Conservation (phyloP, 2,113 vertebrate species). For the Channa maculata region DNA sequence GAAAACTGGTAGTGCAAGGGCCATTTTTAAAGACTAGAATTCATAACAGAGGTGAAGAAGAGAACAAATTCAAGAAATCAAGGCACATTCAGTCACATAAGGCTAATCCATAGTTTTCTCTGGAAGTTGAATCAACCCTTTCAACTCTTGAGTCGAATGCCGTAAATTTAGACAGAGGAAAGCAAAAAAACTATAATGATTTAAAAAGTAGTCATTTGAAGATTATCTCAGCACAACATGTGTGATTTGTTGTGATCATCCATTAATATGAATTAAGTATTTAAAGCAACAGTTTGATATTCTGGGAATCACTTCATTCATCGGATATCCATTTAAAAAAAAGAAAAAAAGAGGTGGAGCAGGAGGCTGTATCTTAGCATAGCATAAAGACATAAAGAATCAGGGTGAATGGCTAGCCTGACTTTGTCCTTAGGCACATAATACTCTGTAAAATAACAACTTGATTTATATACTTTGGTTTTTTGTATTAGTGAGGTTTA, state of each 20-base stretch:
- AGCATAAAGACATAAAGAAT: slow-evolving; percentile 5
- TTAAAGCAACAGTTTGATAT: slow-evolving; percentile 5
- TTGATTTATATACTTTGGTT: slow-evolving; percentile 40
- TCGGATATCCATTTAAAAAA: too few species aligned
- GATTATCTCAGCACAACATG: not conserved
- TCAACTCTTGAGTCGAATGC: slow-evolving; percentile 1
- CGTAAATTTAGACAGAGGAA: slow-evolving; percentile 5
- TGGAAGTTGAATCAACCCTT: slow-evolving; percentile 24
- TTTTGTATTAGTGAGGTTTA: slow-evolving; percentile 9
- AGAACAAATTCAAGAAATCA: slow-evolving; percentile 80
- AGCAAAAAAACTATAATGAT: not conserved
- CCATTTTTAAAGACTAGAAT: slow-evolving; percentile 10
- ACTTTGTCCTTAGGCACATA: not conserved
- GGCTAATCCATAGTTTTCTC: slow-evolving; percentile 80
- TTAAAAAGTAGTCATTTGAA: not conserved
- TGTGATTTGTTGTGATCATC: not conserved
- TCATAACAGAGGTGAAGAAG: slow-evolving; percentile 9
- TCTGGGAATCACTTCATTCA: slow-evolving; percentile 11
- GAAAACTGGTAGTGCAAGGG: slow-evolving; percentile 24
- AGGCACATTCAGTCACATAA: slow-evolving; percentile 91
- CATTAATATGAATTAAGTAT: not conserved
- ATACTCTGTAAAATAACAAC: slow-evolving; percentile 3
- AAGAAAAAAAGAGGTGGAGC: not conserved
- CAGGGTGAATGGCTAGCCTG: not conserved
- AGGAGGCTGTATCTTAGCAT: slow-evolving; percentile 13